Evolutionary conservation across 2,113 vertebrate species (phyloP).

Genomic region (Sapayoa aenigma): DNA sequence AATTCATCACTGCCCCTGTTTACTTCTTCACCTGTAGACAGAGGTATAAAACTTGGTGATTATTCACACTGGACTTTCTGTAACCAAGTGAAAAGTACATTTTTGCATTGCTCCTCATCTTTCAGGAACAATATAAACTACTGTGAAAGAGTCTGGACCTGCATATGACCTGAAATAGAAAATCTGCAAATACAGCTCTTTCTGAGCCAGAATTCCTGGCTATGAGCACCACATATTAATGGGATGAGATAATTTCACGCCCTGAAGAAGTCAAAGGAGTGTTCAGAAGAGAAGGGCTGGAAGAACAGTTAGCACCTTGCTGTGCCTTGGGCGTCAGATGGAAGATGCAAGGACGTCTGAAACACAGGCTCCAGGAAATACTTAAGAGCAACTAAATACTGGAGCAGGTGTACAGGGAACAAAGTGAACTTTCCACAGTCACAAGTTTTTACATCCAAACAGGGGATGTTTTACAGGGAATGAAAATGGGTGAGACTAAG

Average conservation of each 20-base stretch:
- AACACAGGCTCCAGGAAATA: not conserved
- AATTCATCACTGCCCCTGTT: not conserved
- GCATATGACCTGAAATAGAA: not conserved
- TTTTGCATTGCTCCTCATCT: not conserved
- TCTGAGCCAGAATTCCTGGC: not conserved
- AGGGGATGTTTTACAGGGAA: not conserved
- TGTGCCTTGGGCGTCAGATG: not conserved
- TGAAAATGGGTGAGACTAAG: not conserved
- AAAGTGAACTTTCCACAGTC: not conserved
- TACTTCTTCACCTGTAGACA: constrained; percentile 11
- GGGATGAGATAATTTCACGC: not conserved
- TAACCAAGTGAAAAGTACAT: not conserved
- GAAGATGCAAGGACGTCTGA: not conserved
- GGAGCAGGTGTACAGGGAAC: not conserved
- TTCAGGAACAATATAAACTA: not conserved
- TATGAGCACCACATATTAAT: not conserved
- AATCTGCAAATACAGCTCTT: not conserved
- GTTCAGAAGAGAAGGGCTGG: not conserved
- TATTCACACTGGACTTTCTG: not conserved
- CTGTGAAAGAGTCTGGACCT: not conserved
- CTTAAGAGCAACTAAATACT: not conserved
- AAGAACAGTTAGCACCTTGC: not conserved
- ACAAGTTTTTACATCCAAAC: not conserved
- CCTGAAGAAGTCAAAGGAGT: not conserved
- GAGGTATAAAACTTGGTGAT: not conserved